A percentile compares a stretch with the other conserved stretches of the same genome.
phyloP scores from a whole-genome alignment of 2,888 invertebrate genomes.

The Scaptomyza tumidula region DNA sequence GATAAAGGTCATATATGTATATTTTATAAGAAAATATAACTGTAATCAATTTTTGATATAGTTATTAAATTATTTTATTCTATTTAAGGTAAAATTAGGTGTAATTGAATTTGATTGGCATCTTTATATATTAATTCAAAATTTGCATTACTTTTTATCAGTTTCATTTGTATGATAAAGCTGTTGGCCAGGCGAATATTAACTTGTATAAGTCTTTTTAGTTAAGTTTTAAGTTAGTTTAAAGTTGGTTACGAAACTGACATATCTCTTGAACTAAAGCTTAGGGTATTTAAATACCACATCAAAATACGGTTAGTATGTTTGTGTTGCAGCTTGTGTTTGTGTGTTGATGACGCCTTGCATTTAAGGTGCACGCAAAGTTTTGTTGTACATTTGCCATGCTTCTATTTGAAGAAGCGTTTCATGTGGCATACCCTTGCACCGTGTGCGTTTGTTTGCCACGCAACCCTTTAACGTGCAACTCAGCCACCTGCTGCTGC shows the following conservation, averaged over 20 bases:
- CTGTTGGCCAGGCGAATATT: too few relatives aligned
- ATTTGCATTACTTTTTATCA: too few relatives aligned
- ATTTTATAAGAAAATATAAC: too few relatives aligned
- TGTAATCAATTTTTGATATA: too few relatives aligned
- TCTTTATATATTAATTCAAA: too few relatives aligned
- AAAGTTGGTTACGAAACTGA: neutral
- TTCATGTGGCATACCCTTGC: conserved; percentile 29
- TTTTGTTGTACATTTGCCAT: conserved; percentile 74
- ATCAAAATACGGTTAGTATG: conserved; percentile 1
- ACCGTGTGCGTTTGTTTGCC: conserved; percentile 1
- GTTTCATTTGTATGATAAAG: too few relatives aligned
- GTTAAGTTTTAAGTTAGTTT: too few relatives aligned
- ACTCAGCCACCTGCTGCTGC: conserved; percentile 53
- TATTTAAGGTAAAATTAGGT: too few relatives aligned
- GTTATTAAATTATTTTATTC: too few relatives aligned
- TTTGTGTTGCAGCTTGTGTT: conserved; percentile 20
- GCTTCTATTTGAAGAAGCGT: conserved; percentile 57
- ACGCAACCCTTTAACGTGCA: conserved; percentile 1
- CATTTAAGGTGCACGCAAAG: conserved; percentile 64
- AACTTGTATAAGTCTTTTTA: too few relatives aligned
- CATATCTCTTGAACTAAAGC: neutral
- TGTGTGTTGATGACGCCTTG: conserved; percentile 34
- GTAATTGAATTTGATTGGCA: too few relatives aligned
- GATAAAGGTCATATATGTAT: too few relatives aligned
- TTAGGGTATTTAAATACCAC: conserved; percentile 21